phyloP scores from a whole-genome alignment of 2,888 invertebrate species.

The Bellardia pandia region DNA sequence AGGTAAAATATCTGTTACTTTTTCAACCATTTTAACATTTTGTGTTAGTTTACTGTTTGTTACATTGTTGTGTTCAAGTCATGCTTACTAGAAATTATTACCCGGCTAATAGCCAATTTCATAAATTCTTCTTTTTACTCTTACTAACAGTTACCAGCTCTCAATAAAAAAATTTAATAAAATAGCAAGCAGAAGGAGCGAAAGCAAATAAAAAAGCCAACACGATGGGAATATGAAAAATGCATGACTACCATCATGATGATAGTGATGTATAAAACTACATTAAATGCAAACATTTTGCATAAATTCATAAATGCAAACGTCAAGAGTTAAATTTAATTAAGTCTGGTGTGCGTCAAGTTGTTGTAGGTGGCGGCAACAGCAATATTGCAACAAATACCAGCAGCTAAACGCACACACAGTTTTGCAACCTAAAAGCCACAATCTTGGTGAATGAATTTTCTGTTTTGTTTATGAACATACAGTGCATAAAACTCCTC shows the following conservation, averaged over 20 bases:
- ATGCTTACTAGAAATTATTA: background rate
- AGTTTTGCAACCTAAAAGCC: conserved; percentile 4
- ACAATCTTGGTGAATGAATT: conserved; percentile 30
- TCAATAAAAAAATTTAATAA: conserved; percentile 47
- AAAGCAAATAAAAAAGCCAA: background rate
- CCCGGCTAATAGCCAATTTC: conserved; percentile 12
- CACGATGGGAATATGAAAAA: conserved; percentile 9
- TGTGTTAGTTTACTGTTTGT: no score
- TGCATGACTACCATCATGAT: background rate
- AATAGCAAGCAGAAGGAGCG: background rate
- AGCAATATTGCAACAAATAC: conserved; percentile 19
- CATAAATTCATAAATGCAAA: conserved; percentile 71
- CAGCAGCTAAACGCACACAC: background rate
- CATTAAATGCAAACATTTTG: conserved; percentile 61
- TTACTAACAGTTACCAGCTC: background rate
- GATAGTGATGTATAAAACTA: conserved; percentile 24
- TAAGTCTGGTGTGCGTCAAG: conserved; percentile 64
- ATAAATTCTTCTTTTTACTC: conserved; percentile 8
- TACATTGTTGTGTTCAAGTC: no score
- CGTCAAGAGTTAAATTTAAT: conserved; percentile 72
- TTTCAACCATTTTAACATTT: no score
- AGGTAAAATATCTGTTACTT: no score
- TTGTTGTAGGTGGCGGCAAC: conserved; percentile 43
- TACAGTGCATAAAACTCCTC: background rate
- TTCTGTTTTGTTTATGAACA: conserved; percentile 18